Conservation (phyloP, 2,113 vertebrate genomes). For the Zosterops lateralis region DNA sequence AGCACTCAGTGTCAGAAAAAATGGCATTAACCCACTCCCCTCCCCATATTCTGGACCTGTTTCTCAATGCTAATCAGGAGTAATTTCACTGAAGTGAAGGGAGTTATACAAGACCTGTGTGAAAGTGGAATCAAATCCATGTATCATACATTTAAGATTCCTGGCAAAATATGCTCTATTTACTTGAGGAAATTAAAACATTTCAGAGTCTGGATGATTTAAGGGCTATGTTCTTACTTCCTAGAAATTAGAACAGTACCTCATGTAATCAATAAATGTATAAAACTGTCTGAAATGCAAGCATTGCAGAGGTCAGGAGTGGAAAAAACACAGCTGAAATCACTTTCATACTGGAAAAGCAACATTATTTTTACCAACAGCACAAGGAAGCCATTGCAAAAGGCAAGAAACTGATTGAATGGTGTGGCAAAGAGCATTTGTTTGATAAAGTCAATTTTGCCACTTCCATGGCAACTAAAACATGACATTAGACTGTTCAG, state of each 20-base stretch:
- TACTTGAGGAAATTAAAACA: conserved; percentile 60
- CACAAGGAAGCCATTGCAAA: conserved; percentile 2
- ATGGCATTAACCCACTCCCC: conserved; percentile 29
- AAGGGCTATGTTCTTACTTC: conserved; percentile 31
- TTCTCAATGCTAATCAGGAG: conserved; percentile 23
- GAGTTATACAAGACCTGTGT: background rate
- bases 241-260: conserved; percentile 52
- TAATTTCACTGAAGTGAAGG: conserved; percentile 14
- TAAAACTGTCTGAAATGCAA: conserved; percentile 47
- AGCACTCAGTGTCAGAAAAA: conserved; percentile 45
- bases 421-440: background rate
- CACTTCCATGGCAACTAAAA: background rate
- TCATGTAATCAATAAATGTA: conserved; percentile 59
- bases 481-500: background rate
- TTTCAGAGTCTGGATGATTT: conserved; percentile 47
- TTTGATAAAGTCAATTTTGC: conserved; percentile 7
- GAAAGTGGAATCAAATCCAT: background rate
- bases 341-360: conserved; percentile 48
- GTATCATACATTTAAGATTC: background rate
- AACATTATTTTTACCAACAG: conserved; percentile 53
- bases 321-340: conserved; percentile 44
- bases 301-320: conserved; percentile 29
- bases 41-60: background rate
- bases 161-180: conserved; percentile 50
- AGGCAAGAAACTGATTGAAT: conserved; percentile 39